Percentiles rank a stretch among this genome's conserved stretches.
Conservation (phyloP, 2,113 vertebrate species). For the Trichomycterus rosablanca region DNA sequence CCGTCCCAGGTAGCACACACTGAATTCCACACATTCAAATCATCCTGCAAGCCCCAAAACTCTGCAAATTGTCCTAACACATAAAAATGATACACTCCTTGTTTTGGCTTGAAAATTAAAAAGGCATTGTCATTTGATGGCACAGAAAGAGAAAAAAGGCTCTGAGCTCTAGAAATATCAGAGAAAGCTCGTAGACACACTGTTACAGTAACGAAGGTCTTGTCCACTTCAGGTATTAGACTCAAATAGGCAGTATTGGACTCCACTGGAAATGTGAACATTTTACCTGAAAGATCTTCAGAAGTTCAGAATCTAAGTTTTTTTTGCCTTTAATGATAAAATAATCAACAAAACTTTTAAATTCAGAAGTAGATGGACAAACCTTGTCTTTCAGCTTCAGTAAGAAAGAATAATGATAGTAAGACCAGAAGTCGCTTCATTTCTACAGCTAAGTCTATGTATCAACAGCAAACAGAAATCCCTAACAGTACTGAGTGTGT, state of each 20-base stretch:
- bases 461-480: not conserved
- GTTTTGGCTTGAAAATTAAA: not conserved
- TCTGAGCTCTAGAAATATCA: not conserved
- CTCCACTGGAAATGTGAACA: slow-evolving; percentile 23
- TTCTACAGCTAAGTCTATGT: not conserved
- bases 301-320: not conserved
- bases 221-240: not conserved
- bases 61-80: not conserved
- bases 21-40: slow-evolving; percentile 30
- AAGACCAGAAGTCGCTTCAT: slow-evolving; percentile 4
- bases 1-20: slow-evolving; percentile 40
- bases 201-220: not conserved
- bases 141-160: not conserved
- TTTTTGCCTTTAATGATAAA: not conserved
- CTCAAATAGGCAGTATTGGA: slow-evolving; percentile 3
- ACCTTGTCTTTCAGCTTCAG: slow-evolving; percentile 1
- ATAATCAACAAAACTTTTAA: not conserved
- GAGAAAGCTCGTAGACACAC: slow-evolving; percentile 24
- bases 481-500: not conserved
- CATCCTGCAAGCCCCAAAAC: slow-evolving; percentile 7
- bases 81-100: not conserved
- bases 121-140: not conserved
- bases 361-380: not conserved
- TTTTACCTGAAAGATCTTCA: slow-evolving; percentile 28
- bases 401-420: not conserved